phyloP scores from a whole-genome alignment of 2,888 invertebrate genomes.

The Mythimna albipuncta region DNA sequence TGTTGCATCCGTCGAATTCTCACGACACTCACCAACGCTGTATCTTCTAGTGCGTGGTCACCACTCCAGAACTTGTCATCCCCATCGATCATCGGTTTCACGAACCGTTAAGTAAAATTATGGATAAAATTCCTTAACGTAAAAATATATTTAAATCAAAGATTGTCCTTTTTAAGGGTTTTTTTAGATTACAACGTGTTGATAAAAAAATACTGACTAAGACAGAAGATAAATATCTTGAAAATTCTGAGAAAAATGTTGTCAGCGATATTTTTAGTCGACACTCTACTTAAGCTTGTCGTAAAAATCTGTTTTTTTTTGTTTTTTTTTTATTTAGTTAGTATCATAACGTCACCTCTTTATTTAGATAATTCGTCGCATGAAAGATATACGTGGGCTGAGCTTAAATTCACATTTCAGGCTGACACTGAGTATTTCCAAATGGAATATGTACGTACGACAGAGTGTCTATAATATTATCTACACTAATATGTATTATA shows the following conservation, averaged over 20 bases:
- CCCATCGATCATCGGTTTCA: not conserved
- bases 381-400: not conserved
- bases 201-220: not conserved
- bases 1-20: no score
- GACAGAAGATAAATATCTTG: not conserved
- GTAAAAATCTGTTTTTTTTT: not conserved
- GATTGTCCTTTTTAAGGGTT: not conserved
- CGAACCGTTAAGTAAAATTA: not conserved
- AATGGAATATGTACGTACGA: not conserved
- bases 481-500: no score
- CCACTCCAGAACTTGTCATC: no score
- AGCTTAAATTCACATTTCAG: not conserved
- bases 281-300: not conserved
- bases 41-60: no score
- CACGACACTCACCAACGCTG: no score
- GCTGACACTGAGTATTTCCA: not conserved
- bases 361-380: not conserved
- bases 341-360: not conserved
- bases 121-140: not conserved
- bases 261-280: not conserved
- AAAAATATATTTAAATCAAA: conserved; percentile 1
- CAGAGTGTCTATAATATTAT: no score
- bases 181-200: conserved; percentile 22
- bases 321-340: not conserved
- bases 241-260: not conserved